Percentiles rank a stretch among this genome's conserved stretches.
Evolutionary conservation across 2,888 invertebrate species (phyloP).

Genomic region (Drosophila ochracea): DNA sequence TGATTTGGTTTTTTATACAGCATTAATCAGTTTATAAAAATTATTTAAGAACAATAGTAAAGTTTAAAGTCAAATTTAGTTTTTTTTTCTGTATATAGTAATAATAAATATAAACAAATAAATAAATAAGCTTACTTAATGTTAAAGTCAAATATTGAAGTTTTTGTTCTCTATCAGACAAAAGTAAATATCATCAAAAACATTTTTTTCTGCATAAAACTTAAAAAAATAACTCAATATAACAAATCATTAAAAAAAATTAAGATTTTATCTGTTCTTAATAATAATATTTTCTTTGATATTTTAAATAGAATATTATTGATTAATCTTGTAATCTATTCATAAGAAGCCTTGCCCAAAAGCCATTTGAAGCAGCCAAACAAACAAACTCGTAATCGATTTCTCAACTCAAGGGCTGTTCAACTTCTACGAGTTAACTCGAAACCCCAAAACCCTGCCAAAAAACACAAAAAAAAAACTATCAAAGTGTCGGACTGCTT

Average conservation of each 20-base stretch:
- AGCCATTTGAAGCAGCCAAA: slow-evolving; percentile 10
- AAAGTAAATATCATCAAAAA: not conserved
- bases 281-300: slow-evolving; percentile 6
- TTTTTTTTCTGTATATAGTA: not conserved
- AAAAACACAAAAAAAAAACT: slow-evolving; percentile 26
- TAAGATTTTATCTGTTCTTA: not conserved
- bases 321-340: slow-evolving; percentile 16
- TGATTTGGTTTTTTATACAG: not conserved
- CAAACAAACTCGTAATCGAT: slow-evolving; percentile 49
- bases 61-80: not conserved
- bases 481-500: slow-evolving; percentile 52
- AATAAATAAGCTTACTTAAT: not conserved
- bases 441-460: slow-evolving; percentile 6
- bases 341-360: slow-evolving; percentile 9
- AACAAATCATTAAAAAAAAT: not conserved
- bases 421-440: slow-evolving; percentile 30
- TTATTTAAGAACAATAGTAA: not conserved
- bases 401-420: slow-evolving; percentile 37
- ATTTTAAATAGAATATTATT: slow-evolving; percentile 13
- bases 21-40: not conserved
- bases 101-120: not conserved
- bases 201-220: not conserved
- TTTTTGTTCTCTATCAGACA: not conserved
- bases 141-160: not conserved
- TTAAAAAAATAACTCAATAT: not conserved